Percentiles rank a stretch among this genome's conserved stretches.
Evolutionary conservation across 2,113 vertebrate species (phyloP).

Genomic region (Callipepla californica): DNA sequence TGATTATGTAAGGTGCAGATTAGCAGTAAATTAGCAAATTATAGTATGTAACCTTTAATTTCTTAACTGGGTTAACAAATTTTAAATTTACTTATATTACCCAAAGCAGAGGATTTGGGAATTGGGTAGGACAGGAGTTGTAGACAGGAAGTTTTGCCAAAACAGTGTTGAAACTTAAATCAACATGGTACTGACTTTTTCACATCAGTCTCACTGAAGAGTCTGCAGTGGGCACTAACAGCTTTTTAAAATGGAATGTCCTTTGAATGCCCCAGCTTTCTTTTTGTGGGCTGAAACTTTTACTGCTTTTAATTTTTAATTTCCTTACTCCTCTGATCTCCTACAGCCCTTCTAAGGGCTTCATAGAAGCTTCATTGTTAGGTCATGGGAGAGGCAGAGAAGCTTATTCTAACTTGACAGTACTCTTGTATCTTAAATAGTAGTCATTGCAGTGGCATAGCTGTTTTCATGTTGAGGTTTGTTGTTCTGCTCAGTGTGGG

Average conservation of each 20-base stretch:
- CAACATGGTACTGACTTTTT: not conserved
- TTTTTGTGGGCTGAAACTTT: not conserved
- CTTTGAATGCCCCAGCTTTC: fast-evolving
- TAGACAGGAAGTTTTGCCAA: not conserved
- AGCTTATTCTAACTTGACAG: not conserved
- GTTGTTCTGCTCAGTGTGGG: not conserved
- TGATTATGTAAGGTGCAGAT: not conserved
- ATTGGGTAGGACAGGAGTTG: not conserved
- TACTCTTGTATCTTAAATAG: not conserved
- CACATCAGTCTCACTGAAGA: not conserved
- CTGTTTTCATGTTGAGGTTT: not conserved
- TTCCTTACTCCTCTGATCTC: not conserved
- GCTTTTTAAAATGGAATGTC: not conserved
- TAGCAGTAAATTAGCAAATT: not conserved
- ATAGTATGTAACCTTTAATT: not conserved
- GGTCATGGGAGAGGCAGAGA: not conserved
- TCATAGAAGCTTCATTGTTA: not conserved
- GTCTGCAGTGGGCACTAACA: not conserved
- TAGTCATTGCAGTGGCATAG: not conserved
- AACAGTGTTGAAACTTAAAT: not conserved
- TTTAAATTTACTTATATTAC: not conserved
- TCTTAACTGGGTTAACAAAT: fast-evolving
- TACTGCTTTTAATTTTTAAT: not conserved
- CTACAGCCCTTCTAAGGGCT: not conserved
- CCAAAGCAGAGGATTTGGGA: not conserved